A percentile compares a stretch with the other conserved stretches of the same genome.
These are phyloP conservation scores for Brachionus angularis DNA, from an alignment of 1,140 invertebrate species.

Conservation along the genomic window DNA sequence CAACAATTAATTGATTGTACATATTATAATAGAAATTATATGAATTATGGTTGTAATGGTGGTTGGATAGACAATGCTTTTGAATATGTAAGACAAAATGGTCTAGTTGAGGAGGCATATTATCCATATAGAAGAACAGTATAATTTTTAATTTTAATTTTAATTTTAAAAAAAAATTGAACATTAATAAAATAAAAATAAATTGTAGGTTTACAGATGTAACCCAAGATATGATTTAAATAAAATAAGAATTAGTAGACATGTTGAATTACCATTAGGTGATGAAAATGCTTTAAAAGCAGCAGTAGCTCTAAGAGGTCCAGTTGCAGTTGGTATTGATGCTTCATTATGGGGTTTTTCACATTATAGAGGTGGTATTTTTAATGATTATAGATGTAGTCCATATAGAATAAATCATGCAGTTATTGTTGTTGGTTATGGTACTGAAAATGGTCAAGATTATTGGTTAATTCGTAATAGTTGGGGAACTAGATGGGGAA, in stretches of 20 bases:
- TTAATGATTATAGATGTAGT: constrained; percentile 5
- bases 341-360: neutral
- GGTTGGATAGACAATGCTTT: constrained; percentile 57
- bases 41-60: constrained; percentile 47
- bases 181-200: too few species aligned
- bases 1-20: constrained; percentile 97
- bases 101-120: constrained; percentile 54
- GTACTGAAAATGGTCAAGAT: constrained; percentile 66
- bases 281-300: neutral
- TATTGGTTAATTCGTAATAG: constrained; percentile 56
- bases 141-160: too few species aligned
- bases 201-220: neutral
- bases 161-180: neutral
- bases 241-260: constrained; percentile 5
- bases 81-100: constrained; percentile 54
- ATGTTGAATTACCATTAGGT: constrained; percentile 12
- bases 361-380: constrained; percentile 11
- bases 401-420: constrained; percentile 72
- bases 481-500: constrained; percentile 66
- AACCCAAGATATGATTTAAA: neutral
- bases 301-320: constrained; percentile 14
- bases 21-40: constrained; percentile 45
- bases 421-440: constrained; percentile 72
- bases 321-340: constrained; percentile 28
- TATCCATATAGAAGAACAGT: constrained; percentile 49